A percentile compares a stretch with the other conserved stretches of the same genome.
Evolutionary conservation across 2,797 vertebrate genomes (phyloP).

Genomic region (Trichosurus vulpecula): DNA sequence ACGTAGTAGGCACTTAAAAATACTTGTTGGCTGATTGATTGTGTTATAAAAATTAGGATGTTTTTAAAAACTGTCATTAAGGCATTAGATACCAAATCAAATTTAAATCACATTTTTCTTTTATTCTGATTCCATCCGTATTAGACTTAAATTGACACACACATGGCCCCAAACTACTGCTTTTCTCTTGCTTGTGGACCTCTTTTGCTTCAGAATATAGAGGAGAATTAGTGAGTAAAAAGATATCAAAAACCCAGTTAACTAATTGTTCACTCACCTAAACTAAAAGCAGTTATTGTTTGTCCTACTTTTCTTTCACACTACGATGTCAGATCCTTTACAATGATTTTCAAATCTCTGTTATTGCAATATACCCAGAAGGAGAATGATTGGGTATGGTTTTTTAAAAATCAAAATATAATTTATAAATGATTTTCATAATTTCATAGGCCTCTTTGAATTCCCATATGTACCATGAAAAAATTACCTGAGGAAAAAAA

Average conservation of each 20-base stretch:
- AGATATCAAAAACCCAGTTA: not conserved
- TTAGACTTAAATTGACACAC: not conserved
- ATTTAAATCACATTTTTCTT: not conserved
- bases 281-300: no score
- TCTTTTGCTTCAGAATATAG: not conserved
- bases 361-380: not conserved
- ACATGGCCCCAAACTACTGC: not conserved
- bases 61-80: not conserved
- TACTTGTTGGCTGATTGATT: not conserved
- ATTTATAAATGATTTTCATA: not conserved
- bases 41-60: not conserved
- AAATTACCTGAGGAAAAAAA: not conserved
- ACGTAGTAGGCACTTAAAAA: not conserved
- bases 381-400: not conserved
- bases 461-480: not conserved
- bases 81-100: not conserved
- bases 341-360: not conserved
- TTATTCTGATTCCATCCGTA: not conserved
- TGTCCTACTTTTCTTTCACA: not conserved
- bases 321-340: not conserved
- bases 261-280: not conserved
- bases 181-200: not conserved
- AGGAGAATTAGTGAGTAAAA: not conserved
- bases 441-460: not conserved
- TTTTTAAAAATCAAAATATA: not conserved